These are phyloP conservation scores for Galaxea fascicularis DNA, from an alignment of 92 coral and sea anemone species.

Conservation along the genomic window DNA sequence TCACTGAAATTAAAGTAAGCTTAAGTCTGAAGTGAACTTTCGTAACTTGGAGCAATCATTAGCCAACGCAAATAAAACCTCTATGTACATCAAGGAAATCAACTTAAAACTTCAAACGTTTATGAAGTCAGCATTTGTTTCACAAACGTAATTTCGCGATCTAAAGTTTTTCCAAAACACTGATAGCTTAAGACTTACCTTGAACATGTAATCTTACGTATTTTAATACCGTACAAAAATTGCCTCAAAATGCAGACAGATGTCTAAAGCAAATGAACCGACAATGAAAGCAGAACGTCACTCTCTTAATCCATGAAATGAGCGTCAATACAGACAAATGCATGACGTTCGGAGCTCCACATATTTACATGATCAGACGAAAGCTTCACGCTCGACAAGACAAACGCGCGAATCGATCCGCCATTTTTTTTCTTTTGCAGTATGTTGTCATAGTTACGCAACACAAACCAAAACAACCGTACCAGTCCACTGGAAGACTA, in stretches of 20 bases:
- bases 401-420: neutral
- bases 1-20: too few relatives aligned
- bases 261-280: neutral
- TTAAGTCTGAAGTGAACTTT: too few relatives aligned
- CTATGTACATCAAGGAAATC: neutral
- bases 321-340: slow-evolving; percentile 16
- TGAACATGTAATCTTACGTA: too few relatives aligned
- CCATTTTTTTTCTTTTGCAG: neutral
- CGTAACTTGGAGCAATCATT: too few relatives aligned
- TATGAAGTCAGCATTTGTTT: neutral
- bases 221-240: too few relatives aligned
- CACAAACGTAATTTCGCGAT: neutral
- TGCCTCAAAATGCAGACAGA: neutral
- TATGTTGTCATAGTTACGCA: slow-evolving; percentile 31
- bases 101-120: neutral
- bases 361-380: slow-evolving; percentile 28
- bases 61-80: too few relatives aligned
- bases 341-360: slow-evolving; percentile 28
- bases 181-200: too few relatives aligned
- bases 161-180: neutral
- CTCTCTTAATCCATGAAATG: slow-evolving; percentile 28
- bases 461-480: slow-evolving; percentile 40
- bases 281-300: slow-evolving; percentile 2
- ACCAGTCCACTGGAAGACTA: neutral
- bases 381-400: neutral